Base-by-base conservation (phyloP, 2,113 vertebrate genomes). In the Microcebus lehilahytsara region DNA sequence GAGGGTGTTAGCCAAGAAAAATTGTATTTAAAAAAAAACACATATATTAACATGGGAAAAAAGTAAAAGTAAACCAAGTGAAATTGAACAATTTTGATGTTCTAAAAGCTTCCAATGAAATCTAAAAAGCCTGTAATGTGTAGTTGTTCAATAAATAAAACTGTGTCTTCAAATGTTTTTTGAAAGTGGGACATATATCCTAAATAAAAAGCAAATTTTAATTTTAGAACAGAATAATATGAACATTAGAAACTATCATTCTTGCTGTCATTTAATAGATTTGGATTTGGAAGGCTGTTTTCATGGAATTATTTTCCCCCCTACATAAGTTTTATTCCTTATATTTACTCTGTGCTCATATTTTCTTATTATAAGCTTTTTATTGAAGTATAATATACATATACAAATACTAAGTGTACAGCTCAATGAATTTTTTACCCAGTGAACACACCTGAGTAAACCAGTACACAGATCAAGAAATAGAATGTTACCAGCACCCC, bases 1-100 rank as follows among this genome's bases (percentile, higher is more conserved):
- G 69, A 85, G 46, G 10, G 66, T 95, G 71, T 93, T 96, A 97
- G 83, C 86, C 94, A 96, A 97, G 94, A 95, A 96, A 84, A 96
- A 96, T 85, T 69, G 20, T 89, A 60, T 71, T 97, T 96, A n/a
- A 25, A 27, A 90, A 92, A 93, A 93, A 27, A 3, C 74, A 40
- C 32, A 34, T 46, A 34, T 96, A 95, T 96, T 97, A 96, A 89
- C 79, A 89, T 89, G 85, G 78, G 87, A 11, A 85, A 91, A 93
- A 95, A 88, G 40, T 81, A 77, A 85, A 93, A 92, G 49, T 89
- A 90, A 96, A 93, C 37, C 34, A 75, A 96, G 56, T 22, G 93
- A 94, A 95, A 86, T 46, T 91, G n/a, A 96, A 95, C 14, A 92
- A 56, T 95, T 95, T 91, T 89, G 90, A 96, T 93, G 49, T 75